Evolutionary conservation across 2,797 vertebrate species (phyloP).

Genomic region (Acipenser oxyrinchus): DNA sequence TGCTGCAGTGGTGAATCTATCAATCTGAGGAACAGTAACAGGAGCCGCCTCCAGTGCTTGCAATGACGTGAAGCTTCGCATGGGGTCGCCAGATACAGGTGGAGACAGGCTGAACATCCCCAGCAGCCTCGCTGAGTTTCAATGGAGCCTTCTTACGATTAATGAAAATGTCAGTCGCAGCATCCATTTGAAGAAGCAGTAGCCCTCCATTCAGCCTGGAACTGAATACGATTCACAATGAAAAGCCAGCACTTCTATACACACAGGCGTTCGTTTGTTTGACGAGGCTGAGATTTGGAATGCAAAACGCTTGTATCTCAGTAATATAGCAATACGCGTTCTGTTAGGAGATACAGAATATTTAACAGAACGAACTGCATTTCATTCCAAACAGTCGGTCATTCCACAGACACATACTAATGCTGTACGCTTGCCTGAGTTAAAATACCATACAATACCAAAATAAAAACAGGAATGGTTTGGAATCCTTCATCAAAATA

Average conservation of each 20-base stretch:
- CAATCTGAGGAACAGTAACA: constrained; percentile 36
- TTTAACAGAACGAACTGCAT: no score
- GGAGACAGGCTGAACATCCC: constrained; percentile 18
- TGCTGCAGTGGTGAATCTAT: constrained; percentile 33
- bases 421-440: no score
- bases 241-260: constrained; percentile 7
- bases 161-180: constrained; percentile 28
- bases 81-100: constrained; percentile 45
- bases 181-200: constrained; percentile 22
- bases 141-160: constrained; percentile 23
- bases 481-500: no score
- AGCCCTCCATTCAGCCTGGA: constrained; percentile 22
- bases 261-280: background rate
- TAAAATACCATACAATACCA: no score
- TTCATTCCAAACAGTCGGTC: background rate
- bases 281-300: no score
- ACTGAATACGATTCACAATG: constrained; percentile 11
- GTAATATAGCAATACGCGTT: no score
- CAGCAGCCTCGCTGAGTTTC: constrained; percentile 19
- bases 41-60: constrained; percentile 18
- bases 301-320: no score
- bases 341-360: no score
- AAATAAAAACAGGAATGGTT: no score
- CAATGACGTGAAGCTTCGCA: constrained; percentile 26
- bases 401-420: background rate